Evolutionary conservation across 2,797 vertebrate genomes (phyloP).

Genomic region (Hypotaenidia philippensis): DNA sequence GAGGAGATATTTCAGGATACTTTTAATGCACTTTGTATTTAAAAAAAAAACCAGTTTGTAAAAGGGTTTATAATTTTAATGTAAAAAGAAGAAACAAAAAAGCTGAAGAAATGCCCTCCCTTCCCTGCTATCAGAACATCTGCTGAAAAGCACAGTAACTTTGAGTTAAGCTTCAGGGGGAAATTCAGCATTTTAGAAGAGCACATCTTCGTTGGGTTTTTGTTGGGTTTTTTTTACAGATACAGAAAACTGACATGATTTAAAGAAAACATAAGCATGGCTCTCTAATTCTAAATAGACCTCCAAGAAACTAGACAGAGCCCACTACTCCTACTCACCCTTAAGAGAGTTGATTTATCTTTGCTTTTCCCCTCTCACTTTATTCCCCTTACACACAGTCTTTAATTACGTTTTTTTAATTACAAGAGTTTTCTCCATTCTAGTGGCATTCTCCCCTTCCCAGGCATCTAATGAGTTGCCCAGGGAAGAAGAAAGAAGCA

Average conservation of each 20-base stretch:
- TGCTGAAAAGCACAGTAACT: not conserved
- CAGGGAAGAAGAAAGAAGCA: too few species aligned
- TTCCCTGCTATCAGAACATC: not conserved
- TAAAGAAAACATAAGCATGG: not conserved
- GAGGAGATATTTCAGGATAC: not conserved
- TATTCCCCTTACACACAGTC: not conserved
- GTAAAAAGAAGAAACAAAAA: not conserved
- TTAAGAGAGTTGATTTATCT: not conserved
- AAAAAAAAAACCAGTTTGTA: not conserved
- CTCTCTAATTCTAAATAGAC: not conserved
- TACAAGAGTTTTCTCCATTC: not conserved
- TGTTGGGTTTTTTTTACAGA: too few species aligned
- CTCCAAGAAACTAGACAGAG: not conserved
- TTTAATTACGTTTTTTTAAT: too few species aligned
- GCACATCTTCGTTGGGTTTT: not conserved
- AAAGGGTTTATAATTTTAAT: not conserved
- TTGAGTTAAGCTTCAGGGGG: not conserved
- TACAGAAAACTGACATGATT: not conserved
- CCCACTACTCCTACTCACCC: not conserved
- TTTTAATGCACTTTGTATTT: not conserved
- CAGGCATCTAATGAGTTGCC: not conserved
- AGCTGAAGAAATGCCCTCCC: not conserved
- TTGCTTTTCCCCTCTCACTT: not conserved
- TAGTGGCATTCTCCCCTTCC: not conserved
- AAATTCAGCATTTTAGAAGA: not conserved